phyloP scores from a whole-genome alignment of 2,888 invertebrate genomes.

The Callyntrura guangdongensis region DNA sequence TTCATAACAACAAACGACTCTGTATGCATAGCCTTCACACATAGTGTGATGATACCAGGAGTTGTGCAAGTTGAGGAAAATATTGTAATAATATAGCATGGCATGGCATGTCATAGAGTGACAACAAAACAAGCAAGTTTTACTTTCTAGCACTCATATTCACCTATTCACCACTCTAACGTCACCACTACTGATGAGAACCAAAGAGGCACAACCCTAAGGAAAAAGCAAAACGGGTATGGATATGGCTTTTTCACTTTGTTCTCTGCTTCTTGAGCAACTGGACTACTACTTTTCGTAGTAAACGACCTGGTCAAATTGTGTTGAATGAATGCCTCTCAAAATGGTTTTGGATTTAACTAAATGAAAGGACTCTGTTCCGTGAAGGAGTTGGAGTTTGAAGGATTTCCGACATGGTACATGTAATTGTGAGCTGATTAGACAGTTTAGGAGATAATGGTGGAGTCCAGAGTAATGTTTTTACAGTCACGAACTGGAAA shows the following conservation, averaged over 20 bases:
- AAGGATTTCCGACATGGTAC: slow-evolving; percentile 52
- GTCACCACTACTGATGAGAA: not conserved
- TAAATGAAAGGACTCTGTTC: slow-evolving; percentile 55
- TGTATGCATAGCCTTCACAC: too few relatives aligned
- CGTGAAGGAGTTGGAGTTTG: slow-evolving; percentile 41
- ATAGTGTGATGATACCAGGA: not conserved
- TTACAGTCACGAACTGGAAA: slow-evolving; percentile 56
- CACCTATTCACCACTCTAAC: not conserved
- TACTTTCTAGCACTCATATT: slow-evolving; percentile 11
- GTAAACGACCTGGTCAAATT: not conserved
- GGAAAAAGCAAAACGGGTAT: slow-evolving; percentile 56
- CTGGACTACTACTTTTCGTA: not conserved
- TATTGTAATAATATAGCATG: not conserved
- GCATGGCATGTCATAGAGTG: slow-evolving; percentile 27
- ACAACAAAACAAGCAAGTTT: slow-evolving; percentile 28
- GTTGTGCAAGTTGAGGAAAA: not conserved
- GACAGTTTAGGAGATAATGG: slow-evolving; percentile 58
- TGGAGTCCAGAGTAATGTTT: slow-evolving; percentile 24
- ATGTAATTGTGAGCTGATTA: slow-evolving; percentile 53
- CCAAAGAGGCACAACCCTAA: slow-evolving; percentile 1
- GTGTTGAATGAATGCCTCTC: slow-evolving; percentile 64
- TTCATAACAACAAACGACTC: not conserved
- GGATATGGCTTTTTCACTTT: slow-evolving; percentile 72
- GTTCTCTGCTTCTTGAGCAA: not conserved
- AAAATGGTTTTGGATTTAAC: slow-evolving; percentile 37